phyloP scores from a whole-genome alignment of 1,140 invertebrate species.

The Hestina assimilis region DNA sequence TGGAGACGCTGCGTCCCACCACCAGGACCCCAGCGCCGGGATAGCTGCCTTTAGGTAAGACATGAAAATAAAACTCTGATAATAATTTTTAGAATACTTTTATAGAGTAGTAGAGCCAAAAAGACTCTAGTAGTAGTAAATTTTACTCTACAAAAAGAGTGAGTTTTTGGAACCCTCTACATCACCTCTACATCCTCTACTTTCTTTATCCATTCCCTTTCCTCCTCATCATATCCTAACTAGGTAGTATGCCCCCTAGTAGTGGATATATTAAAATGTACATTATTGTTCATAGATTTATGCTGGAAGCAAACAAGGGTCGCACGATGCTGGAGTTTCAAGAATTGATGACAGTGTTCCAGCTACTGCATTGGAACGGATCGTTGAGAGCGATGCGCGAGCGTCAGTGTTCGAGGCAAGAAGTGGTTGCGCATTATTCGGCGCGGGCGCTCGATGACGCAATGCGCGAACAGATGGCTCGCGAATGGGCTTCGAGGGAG shows the following conservation, averaged over 20 bases:
- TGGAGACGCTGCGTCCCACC: constrained; percentile 84
- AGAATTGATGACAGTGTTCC: constrained; percentile 97
- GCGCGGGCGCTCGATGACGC: constrained; percentile 94
- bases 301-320: constrained; percentile 95
- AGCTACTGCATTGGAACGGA: constrained; percentile 97
- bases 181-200: too few relatives aligned
- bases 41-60: constrained; percentile 91
- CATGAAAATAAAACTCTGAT: background rate
- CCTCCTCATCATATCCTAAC: too few relatives aligned
- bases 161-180: background rate
- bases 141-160: too few relatives aligned
- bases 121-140: too few relatives aligned
- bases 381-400: constrained; percentile 95
- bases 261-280: background rate
- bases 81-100: background rate
- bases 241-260: too few relatives aligned
- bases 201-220: too few relatives aligned
- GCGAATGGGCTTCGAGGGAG: constrained; percentile 96
- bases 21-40: constrained; percentile 89
- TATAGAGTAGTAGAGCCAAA: too few relatives aligned
- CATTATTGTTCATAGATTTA: constrained; percentile 80
- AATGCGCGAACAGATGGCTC: constrained; percentile 97
- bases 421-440: constrained; percentile 96
- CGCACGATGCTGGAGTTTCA: constrained; percentile 97
- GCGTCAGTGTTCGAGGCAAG: constrained; percentile 95